A percentile compares a stretch with the other conserved stretches of the same genome.
These are phyloP conservation scores for Ceratosolen fusciceps DNA, from an alignment of 1,140 invertebrate genomes.

Conservation along the genomic window DNA sequence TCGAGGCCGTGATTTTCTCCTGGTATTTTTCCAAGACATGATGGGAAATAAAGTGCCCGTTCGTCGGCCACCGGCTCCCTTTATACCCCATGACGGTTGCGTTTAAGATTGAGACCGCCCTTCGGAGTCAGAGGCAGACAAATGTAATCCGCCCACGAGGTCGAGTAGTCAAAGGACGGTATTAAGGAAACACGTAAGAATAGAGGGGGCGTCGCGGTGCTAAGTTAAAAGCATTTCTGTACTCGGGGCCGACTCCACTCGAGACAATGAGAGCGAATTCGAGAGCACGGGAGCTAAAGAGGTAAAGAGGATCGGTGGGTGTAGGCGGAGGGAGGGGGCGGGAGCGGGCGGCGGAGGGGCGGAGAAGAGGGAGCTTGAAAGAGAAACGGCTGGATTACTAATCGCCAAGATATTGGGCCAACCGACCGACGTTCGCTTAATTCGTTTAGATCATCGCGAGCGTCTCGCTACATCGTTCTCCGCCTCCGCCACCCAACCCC, in stretches of 20 bases:
- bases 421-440: conserved; percentile 24
- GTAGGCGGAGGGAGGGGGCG: background rate
- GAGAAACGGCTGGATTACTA: conserved; percentile 37
- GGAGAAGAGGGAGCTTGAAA: conserved; percentile 38
- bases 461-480: background rate
- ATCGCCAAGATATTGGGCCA: background rate
- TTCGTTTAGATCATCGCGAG: conserved; percentile 21
- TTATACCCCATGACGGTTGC: conserved; percentile 8
- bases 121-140: background rate
- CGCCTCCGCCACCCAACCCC: too few relatives aligned
- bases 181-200: conserved; percentile 31
- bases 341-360: conserved; percentile 28
- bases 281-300: too few relatives aligned
- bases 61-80: conserved; percentile 12
- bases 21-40: background rate
- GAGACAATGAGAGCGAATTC: background rate
- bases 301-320: conserved; percentile 28
- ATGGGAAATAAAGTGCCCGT: conserved; percentile 17
- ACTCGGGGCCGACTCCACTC: background rate
- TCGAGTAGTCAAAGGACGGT: background rate
- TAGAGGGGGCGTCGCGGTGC: conserved; percentile 41
- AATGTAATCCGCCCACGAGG: background rate
- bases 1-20: background rate
- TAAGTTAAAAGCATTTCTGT: conserved; percentile 46
- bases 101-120: conserved; percentile 21